Base-by-base conservation (phyloP, 2,888 invertebrate species). In the Nycteola revayana region DNA sequence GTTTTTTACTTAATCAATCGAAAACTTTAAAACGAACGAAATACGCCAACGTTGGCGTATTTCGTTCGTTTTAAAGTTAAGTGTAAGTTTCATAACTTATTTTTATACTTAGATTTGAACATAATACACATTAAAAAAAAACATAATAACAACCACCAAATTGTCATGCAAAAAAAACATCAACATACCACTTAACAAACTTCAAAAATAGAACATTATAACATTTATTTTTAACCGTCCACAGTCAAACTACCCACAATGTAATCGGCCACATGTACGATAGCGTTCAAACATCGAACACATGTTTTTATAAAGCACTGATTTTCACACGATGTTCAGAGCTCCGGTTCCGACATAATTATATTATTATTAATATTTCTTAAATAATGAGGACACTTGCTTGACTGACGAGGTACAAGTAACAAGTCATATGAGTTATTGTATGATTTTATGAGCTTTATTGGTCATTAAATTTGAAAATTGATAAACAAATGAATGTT, bases 291-390 rank as follows among this genome's bases (percentile, higher is more conserved):
- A 25, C 36, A 30, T 39, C 29, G 26, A 31, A 32, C 53, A 44
- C 33, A 49, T 60, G 55, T 55, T 55, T 40, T 48, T 39, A 41
- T 25, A 30, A 30, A 41, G 47, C 51, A 49, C 43, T 57, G 66
- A 64, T 68, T 67, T 71, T 72, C 70, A 67, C 67, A 72, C 70
- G 66, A 52, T 31, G 26, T 32, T 28, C 17, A 36, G 38, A 28
- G 33, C 41, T 37, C 40, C 26, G 34, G 44, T 62, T 54, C 49
- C n/a, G n/a, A n/a, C n/a, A n/a, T n/a, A n/a, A n/a, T n/a, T n/a
- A n/a, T n/a, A n/a, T n/a, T n/a, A 59, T 60, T 59, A 54, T 53
- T 59, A 53, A 3, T 14, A n/a, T 21, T n/a, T 21, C 3, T 21
- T 21, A 2, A n/a, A 55, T 52, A 59, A 61, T 50, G 50, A 58